These are phyloP conservation scores for Alcedo atthis DNA, from an alignment of 2,797 vertebrate genomes.

Conservation along the genomic window DNA sequence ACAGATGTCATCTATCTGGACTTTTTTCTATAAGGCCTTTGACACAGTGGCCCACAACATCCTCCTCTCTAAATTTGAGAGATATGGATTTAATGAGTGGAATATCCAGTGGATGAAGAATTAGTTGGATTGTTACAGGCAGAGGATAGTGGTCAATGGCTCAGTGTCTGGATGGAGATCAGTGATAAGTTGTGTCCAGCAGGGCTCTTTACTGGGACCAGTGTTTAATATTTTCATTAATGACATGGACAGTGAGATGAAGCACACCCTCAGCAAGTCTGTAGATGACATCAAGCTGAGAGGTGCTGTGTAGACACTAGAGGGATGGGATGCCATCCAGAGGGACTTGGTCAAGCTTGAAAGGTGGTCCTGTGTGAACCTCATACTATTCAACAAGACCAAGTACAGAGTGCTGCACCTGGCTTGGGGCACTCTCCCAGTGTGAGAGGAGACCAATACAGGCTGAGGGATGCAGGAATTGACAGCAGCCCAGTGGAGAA, in stretches of 20 bases:
- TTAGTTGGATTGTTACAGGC: neutral
- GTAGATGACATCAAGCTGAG: neutral
- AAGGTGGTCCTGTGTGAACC: neutral
- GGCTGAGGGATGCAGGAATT: neutral
- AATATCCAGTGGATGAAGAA: neutral
- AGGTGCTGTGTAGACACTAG: neutral
- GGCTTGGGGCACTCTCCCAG: neutral
- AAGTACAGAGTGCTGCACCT: neutral
- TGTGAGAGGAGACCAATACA: neutral
- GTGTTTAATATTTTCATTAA: neutral
- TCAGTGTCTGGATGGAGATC: neutral
- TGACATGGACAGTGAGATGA: neutral
- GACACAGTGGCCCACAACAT: neutral
- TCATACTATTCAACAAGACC: neutral
- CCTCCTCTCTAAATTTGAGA: neutral
- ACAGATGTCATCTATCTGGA: neutral
- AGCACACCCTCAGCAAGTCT: neutral
- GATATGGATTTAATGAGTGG: neutral
- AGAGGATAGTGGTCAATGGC: neutral
- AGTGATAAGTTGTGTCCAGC: neutral
- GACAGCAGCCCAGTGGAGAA: neutral
- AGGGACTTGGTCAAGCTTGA: neutral
- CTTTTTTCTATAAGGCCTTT: neutral
- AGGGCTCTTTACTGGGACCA: neutral
- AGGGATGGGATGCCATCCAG: neutral